A percentile compares a stretch with the other conserved stretches of the same genome.
These are phyloP conservation scores for Hephaestus fuliginosus DNA, from an alignment of 2,797 vertebrate genomes.

Conservation along the genomic window DNA sequence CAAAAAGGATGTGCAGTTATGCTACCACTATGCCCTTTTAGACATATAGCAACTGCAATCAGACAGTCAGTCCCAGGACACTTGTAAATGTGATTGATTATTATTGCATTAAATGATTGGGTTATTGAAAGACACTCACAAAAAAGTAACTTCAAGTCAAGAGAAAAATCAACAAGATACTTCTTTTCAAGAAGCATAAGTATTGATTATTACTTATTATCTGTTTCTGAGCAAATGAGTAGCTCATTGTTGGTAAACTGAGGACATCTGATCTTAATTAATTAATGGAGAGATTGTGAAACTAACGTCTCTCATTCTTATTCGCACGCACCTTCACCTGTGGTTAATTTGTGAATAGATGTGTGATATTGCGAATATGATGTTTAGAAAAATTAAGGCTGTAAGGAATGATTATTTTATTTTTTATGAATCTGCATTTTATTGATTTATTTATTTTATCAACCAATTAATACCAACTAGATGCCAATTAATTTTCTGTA, in stretches of 20 bases:
- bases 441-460: neutral
- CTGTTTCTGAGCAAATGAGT: too few relatives aligned
- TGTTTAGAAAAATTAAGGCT: neutral
- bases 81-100: neutral
- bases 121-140: neutral
- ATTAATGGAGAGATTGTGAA: neutral
- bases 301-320: neutral
- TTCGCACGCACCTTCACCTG: neutral
- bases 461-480: neutral
- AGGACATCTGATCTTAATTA: too few relatives aligned
- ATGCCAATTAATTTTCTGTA: neutral
- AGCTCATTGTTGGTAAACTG: too few relatives aligned
- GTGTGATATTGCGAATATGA: neutral
- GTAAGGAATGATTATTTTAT: neutral
- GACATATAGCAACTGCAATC: too few relatives aligned
- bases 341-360: neutral
- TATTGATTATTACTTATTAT: too few relatives aligned
- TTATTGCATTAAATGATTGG: neutral
- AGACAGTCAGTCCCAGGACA: too few relatives aligned
- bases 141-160: neutral
- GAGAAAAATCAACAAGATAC: too few relatives aligned
- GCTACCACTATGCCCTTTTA: neutral
- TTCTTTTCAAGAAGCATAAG: too few relatives aligned
- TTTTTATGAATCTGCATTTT: neutral
- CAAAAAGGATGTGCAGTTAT: neutral